Evolutionary conservation across 2,113 vertebrate genomes (phyloP).

Genomic region (Macquaria ambigua): DNA sequence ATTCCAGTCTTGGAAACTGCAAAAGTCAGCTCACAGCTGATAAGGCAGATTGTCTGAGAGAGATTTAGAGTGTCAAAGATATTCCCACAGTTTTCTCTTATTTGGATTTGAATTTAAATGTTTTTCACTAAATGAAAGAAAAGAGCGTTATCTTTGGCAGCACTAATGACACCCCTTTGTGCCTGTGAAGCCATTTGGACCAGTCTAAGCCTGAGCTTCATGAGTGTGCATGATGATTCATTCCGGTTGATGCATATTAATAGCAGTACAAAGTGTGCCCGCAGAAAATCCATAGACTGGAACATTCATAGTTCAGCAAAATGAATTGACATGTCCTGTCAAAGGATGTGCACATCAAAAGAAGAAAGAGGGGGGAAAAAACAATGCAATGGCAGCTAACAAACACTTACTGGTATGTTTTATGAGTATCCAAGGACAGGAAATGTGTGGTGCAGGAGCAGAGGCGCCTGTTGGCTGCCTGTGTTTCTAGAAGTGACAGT

Average conservation of each 20-base stretch:
- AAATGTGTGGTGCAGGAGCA: slow-evolving; percentile 24
- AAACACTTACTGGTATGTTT: slow-evolving; percentile 8
- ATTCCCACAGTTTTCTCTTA: not conserved
- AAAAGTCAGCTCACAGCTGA: not conserved
- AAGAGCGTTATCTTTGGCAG: not conserved
- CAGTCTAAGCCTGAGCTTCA: rapidly evolving
- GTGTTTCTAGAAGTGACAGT: slow-evolving; percentile 44
- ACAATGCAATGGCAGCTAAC: not conserved
- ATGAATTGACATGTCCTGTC: not conserved
- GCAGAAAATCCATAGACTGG: not conserved
- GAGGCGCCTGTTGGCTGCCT: slow-evolving; percentile 69
- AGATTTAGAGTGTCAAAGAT: not conserved
- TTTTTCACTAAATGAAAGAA: not conserved
- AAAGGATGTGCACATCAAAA: slow-evolving; percentile 26
- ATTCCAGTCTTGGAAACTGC: not conserved
- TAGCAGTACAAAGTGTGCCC: not conserved
- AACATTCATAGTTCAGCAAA: not conserved
- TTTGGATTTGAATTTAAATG: not conserved
- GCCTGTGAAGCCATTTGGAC: not conserved
- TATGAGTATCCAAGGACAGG: slow-evolving; percentile 31
- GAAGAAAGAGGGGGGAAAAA: not conserved
- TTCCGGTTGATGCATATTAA: not conserved
- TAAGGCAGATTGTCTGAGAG: not conserved
- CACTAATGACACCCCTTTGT: not conserved
- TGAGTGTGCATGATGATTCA: slow-evolving; percentile 2